Base-by-base conservation (phyloP, 1,140 invertebrate species). In the Liolophura sinensis region DNA sequence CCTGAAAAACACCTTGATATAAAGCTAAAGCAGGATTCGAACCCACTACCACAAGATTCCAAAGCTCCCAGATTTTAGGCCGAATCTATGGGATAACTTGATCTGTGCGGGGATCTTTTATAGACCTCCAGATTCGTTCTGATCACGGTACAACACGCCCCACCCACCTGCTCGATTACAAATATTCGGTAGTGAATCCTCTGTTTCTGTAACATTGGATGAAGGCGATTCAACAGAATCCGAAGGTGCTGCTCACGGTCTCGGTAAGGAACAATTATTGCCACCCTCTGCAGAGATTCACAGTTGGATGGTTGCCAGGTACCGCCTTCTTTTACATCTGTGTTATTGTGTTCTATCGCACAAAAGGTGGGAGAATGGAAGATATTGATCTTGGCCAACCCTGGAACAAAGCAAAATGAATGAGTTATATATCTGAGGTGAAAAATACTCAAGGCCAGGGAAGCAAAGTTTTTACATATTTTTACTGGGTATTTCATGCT, bases 241-340 rank as follows among this genome's bases (percentile, higher is more conserved):
- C 71, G 70, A 12, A 85, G 69, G 62, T 84, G 82, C 46, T 86
- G 84, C 64, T 90, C 54, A 20, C 83, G 60, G 70, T 82, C 75
- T 49, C 83, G 63, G 60, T 82, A 85, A 16, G 81, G 82, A 48
- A 85, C 74, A 22, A 85, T 77, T 50, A 85, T 78, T 0, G 80
- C 80, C 12, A 85, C 91, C 67, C 78, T 78, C 57, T 92, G 91
- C 24, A 89, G 82, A 4, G 94, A 86, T 62, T 87, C 86, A 82
- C 95, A 97, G 24, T 90, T 80, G 16, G 85, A 81, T 1, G 94
- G 94, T 57, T 85, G 84, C 88, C 88, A 94, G 67, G 88, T 86
- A 1, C 93, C 93, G 11, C 94, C 95, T 15, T 64, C 56, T 15
- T 64, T 12, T 1, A 81, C 74, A 40, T 71, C 62, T 7, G 73